phyloP scores from a whole-genome alignment of 2,888 invertebrate genomes.

The Eubasilissa splendida region DNA sequence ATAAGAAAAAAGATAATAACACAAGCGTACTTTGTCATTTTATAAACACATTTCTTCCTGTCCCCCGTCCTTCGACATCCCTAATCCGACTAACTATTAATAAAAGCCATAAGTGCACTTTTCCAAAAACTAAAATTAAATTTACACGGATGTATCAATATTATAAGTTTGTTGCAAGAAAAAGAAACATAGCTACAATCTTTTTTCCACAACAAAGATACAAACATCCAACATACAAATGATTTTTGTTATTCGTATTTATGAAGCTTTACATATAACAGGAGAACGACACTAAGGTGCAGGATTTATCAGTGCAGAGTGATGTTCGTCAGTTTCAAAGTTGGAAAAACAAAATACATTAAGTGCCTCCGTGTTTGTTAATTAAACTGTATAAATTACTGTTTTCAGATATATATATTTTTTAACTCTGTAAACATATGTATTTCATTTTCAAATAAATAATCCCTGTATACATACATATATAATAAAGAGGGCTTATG shows the following conservation, averaged over 20 bases:
- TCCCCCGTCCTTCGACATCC: neutral
- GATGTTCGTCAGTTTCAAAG: too few relatives aligned
- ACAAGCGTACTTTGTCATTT: conserved; percentile 23
- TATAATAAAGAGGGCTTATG: neutral
- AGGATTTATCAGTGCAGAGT: too few relatives aligned
- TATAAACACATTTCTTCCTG: conserved; percentile 23
- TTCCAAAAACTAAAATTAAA: conserved; percentile 53
- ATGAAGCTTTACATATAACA: conserved; percentile 29
- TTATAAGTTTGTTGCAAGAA: conserved; percentile 10
- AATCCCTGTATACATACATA: too few relatives aligned
- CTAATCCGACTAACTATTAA: conserved; percentile 21
- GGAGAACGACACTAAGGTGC: neutral
- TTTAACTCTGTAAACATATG: too few relatives aligned
- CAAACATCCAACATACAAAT: conserved; percentile 2
- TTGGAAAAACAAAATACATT: too few relatives aligned
- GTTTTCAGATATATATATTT: too few relatives aligned
- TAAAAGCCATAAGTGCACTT: conserved; percentile 58
- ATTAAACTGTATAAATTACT: too few relatives aligned
- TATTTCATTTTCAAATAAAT: too few relatives aligned
- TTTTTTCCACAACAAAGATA: conserved; percentile 36
- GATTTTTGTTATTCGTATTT: neutral
- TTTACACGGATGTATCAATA: conserved; percentile 5
- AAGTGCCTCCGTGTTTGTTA: too few relatives aligned
- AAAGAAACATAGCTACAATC: conserved; percentile 34
- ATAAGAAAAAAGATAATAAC: conserved; percentile 4